A percentile compares a stretch with the other conserved stretches of the same genome.
These are phyloP conservation scores for Patella depressa DNA, from an alignment of 2,888 invertebrate genomes.

Conservation along the genomic window DNA sequence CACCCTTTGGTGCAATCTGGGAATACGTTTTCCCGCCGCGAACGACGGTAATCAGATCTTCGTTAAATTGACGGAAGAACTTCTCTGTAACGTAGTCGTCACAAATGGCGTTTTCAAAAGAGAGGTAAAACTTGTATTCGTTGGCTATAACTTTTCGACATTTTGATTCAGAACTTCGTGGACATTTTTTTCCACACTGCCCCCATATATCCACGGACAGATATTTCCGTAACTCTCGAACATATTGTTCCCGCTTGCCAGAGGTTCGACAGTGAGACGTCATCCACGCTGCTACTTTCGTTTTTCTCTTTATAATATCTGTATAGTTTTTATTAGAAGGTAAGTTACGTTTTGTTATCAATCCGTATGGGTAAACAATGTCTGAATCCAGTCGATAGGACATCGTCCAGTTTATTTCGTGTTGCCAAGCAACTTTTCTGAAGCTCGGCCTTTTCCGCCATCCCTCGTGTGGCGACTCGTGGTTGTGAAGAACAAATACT, in stretches of 20 bases:
- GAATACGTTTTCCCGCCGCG: neutral
- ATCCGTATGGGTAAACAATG: neutral
- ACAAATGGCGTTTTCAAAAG: neutral
- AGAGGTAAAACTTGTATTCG: neutral
- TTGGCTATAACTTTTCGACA: neutral
- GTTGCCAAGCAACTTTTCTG: neutral
- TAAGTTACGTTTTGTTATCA: neutral
- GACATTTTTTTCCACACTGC: neutral
- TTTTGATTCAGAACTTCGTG: neutral
- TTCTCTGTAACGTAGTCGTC: neutral
- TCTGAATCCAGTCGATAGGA: slow-evolving; percentile 7
- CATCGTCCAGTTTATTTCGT: neutral
- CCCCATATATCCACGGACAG: neutral
- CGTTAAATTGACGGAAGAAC: neutral
- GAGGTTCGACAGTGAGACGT: neutral
- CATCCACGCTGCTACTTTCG: neutral
- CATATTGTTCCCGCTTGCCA: neutral
- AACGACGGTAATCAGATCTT: neutral
- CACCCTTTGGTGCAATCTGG: neutral
- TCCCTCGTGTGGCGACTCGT: neutral
- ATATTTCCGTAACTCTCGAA: neutral
- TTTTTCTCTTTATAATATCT: neutral
- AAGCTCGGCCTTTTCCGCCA: neutral
- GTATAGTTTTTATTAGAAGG: neutral
- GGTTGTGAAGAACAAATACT: slow-evolving; percentile 4